Conservation (phyloP, 2,888 invertebrate species). For the Brachyptera risi region DNA sequence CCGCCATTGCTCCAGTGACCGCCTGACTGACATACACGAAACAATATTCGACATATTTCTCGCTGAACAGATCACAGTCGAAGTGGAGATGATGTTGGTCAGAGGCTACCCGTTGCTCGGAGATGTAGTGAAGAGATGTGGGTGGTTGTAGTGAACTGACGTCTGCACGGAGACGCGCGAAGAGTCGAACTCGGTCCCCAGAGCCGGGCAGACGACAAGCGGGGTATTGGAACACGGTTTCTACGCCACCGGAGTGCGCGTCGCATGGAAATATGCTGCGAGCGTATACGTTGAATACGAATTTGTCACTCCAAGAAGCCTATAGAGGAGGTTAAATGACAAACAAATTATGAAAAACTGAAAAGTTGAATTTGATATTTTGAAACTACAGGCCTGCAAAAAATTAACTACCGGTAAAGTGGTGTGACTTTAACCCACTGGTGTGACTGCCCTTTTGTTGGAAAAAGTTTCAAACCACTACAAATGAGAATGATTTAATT, state of each 20-base stretch:
- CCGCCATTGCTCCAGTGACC: conserved; percentile 77
- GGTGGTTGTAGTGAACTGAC: conserved; percentile 62
- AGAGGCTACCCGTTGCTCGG: conserved; percentile 60
- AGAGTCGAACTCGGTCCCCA: conserved; percentile 64
- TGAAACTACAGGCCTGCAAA: no score
- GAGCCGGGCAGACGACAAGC: conserved; percentile 67
- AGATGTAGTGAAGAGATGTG: conserved; percentile 59
- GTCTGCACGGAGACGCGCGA: conserved; percentile 66
- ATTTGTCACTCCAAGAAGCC: conserved; percentile 45
- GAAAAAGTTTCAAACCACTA: no score
- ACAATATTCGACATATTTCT: conserved; percentile 80
- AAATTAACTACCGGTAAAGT: no score
- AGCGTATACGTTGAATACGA: conserved; percentile 79
- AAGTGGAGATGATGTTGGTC: conserved; percentile 74
- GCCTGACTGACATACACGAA: conserved; percentile 85
- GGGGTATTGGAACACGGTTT: conserved; percentile 80
- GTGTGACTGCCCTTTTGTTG: no score
- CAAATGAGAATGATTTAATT: no score
- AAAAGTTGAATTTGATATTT: no score
- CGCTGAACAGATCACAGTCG: conserved; percentile 77
- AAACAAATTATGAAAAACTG: no score
- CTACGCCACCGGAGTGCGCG: conserved; percentile 62
- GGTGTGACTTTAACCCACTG: no score
- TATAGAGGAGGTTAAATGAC: background rate
- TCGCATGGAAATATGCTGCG: conserved; percentile 81